Evolutionary conservation across 1,140 invertebrate genomes (phyloP).

Genomic region (Schlechtendalia chinensis): DNA sequence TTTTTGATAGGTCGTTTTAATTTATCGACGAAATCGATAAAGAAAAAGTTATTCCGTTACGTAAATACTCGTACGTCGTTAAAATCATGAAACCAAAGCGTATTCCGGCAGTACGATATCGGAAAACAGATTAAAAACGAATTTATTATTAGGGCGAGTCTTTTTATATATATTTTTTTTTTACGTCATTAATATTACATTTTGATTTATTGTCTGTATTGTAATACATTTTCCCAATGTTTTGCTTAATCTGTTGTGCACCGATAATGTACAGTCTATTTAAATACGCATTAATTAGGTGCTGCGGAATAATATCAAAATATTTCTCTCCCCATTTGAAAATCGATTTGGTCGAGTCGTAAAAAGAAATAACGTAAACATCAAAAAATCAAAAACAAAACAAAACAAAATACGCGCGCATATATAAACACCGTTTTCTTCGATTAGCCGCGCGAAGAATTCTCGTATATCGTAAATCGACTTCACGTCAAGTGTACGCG

Average conservation of each 20-base stretch:
- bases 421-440: neutral
- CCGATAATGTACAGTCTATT: too few species aligned
- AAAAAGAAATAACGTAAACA: neutral
- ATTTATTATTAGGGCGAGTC: neutral
- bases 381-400: neutral
- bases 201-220: slow-evolving; percentile 14
- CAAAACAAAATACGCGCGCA: neutral
- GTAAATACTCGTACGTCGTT: too few species aligned
- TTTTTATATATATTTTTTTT: neutral
- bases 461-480: too few species aligned
- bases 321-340: neutral
- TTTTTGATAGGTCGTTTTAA: too few species aligned
- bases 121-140: slow-evolving; percentile 3
- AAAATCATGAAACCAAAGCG: too few species aligned
- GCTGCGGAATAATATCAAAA: too few species aligned
- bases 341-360: neutral
- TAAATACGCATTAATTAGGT: too few species aligned
- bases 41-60: too few species aligned
- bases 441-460: neutral
- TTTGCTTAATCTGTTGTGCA: too few species aligned
- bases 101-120: neutral
- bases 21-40: too few species aligned
- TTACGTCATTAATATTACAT: neutral
- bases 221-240: too few species aligned
- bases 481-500: neutral